Evolutionary conservation across 2,888 invertebrate species (phyloP).

Genomic region (Cryptus armator): DNA sequence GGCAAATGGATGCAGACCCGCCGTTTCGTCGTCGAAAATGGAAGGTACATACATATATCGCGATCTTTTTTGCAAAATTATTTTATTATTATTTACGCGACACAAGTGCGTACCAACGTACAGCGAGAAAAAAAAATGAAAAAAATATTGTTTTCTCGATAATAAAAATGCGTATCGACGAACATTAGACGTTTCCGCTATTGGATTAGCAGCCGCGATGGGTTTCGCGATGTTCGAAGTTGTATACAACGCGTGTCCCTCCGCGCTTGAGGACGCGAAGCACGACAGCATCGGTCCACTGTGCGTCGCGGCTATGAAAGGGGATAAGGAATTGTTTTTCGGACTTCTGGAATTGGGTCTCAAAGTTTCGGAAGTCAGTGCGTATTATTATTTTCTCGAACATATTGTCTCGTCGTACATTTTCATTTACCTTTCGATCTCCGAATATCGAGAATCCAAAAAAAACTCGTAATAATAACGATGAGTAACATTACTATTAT

Average conservation of each 20-base stretch:
- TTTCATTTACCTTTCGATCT: too few relatives aligned
- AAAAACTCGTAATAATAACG: too few relatives aligned
- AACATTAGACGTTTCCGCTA: constrained; percentile 77
- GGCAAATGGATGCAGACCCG: constrained; percentile 74
- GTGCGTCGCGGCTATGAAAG: constrained; percentile 81
- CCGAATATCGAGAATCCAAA: too few relatives aligned
- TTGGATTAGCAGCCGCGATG: constrained; percentile 79
- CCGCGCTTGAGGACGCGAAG: constrained; percentile 74
- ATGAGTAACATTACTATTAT: too few relatives aligned
- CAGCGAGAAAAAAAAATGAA: not conserved
- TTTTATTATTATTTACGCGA: too few relatives aligned
- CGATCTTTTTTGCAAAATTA: too few relatives aligned
- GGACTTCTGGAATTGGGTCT: constrained; percentile 77
- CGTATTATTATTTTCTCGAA: not conserved
- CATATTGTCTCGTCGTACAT: too few relatives aligned
- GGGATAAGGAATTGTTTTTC: constrained; percentile 79
- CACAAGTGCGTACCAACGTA: too few relatives aligned
- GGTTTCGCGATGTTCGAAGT: constrained; percentile 78
- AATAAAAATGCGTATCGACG: not conserved
- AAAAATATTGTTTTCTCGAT: not conserved
- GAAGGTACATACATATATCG: constrained; percentile 76
- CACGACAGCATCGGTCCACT: constrained; percentile 81
- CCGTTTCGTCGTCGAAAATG: constrained; percentile 74
- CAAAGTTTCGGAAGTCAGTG: constrained; percentile 75
- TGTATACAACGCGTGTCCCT: constrained; percentile 76